These are phyloP conservation scores for Podiceps cristatus DNA, from an alignment of 2,113 vertebrate genomes.

Conservation along the genomic window DNA sequence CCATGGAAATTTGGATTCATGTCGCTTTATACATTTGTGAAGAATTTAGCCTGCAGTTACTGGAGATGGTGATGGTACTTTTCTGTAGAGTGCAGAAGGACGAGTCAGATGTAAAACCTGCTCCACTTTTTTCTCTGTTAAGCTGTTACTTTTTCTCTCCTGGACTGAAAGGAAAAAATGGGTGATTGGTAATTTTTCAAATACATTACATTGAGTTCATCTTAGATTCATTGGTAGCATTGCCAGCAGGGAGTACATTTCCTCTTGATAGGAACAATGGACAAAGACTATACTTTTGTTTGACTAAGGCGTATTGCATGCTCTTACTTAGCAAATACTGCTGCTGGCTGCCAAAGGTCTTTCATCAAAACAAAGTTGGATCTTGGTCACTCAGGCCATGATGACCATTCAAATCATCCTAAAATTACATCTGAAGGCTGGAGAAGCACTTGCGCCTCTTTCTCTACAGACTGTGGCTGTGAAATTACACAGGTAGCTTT, in stretches of 20 bases:
- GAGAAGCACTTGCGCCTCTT: background rate
- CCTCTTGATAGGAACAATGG: background rate
- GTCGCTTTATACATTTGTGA: background rate
- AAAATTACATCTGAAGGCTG: background rate
- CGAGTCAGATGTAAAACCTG: background rate
- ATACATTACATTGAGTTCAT: background rate
- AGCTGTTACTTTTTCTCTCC: background rate
- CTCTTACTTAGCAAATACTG: background rate
- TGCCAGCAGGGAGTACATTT: background rate
- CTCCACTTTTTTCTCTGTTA: background rate
- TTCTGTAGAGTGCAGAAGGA: background rate
- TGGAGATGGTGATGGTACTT: background rate
- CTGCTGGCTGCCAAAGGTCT: background rate
- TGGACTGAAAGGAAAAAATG: background rate
- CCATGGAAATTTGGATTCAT: background rate
- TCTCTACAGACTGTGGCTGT: background rate
- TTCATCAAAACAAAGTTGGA: background rate
- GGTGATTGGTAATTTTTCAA: background rate
- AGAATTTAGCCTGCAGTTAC: constrained; percentile 14
- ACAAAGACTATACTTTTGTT: background rate
- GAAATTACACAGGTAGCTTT: background rate
- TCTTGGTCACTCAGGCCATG: background rate
- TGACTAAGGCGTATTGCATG: background rate
- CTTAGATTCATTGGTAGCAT: background rate
- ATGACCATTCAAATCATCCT: background rate